Percentiles rank a stretch among this genome's conserved stretches.
These are phyloP conservation scores for Eretmocerus hayati DNA, from an alignment of 2,888 invertebrate species.

Conservation along the genomic window DNA sequence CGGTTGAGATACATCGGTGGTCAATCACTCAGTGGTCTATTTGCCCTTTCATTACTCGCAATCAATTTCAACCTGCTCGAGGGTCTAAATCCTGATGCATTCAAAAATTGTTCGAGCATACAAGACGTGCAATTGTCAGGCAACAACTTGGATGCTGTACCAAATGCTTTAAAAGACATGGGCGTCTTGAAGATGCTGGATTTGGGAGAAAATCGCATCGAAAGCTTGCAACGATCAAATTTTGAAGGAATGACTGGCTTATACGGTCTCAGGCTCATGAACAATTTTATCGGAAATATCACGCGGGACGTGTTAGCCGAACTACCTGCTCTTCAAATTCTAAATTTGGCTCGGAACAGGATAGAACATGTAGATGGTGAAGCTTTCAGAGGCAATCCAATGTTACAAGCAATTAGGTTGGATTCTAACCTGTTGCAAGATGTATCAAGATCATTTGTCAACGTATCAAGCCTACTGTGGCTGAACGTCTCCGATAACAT, in stretches of 20 bases:
- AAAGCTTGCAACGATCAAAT: slow-evolving; percentile 70
- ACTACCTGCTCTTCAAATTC: slow-evolving; percentile 72
- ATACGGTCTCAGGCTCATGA: slow-evolving; percentile 80
- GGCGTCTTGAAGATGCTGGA: slow-evolving; percentile 79
- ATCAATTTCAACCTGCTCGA: slow-evolving; percentile 80
- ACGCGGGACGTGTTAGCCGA: slow-evolving; percentile 73
- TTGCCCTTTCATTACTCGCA: slow-evolving; percentile 76
- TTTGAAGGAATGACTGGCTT: slow-evolving; percentile 80
- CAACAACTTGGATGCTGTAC: slow-evolving; percentile 74
- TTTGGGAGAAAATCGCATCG: slow-evolving; percentile 85
- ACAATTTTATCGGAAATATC: slow-evolving; percentile 77
- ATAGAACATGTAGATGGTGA: slow-evolving; percentile 71
- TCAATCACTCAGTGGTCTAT: slow-evolving; percentile 79
- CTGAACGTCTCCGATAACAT: slow-evolving; percentile 87
- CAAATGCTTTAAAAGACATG: slow-evolving; percentile 77
- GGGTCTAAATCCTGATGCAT: slow-evolving; percentile 79
- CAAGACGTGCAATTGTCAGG: slow-evolving; percentile 87
- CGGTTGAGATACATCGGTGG: slow-evolving; percentile 78
- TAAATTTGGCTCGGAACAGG: slow-evolving; percentile 83
- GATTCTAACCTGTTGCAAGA: slow-evolving; percentile 79
- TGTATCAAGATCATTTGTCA: slow-evolving; percentile 75
- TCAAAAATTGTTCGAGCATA: slow-evolving; percentile 82
- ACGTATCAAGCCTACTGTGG: slow-evolving; percentile 78
- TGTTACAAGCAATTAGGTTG: slow-evolving; percentile 77
- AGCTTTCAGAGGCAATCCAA: slow-evolving; percentile 71